Evolutionary conservation across 1,140 invertebrate species (phyloP), one percentile per base, ranked within the genome.

Genomic region (Drosophila miranda): DNA sequence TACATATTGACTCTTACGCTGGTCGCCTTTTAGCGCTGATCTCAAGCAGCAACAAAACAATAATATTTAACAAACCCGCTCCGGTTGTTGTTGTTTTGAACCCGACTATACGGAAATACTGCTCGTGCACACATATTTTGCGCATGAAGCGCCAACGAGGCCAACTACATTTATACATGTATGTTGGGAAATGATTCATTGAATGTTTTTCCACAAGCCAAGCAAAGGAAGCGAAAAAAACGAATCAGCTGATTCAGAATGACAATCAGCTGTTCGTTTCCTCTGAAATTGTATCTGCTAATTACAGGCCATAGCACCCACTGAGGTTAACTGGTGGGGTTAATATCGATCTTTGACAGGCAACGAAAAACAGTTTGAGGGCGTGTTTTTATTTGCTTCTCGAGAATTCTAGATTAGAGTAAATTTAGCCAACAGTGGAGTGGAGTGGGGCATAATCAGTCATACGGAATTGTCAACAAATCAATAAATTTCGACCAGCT

Each of bases 21-120:
- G 46, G 16, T 48, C 9, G 42, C 43, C 50, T 34, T 66, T 66
- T 59, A 62, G 49, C 48, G 14, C 43, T 23, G 61, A 48, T 66
- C 23, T 42, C 61, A n/a, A 21, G 46, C 50, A 52, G 38, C 42
- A 46, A 53, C 41, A 44, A 45, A 51, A 49, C 38, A 66, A 44
- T 8, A 70, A 61, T 45, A 56, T 43, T 56, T 50, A 63, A 55
- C 44, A 70, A 67, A 71, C 54, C 38, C 46, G 50, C 45, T 64
- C 43, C 42, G 26, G 44, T 30, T n/a, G 26, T 52, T 14, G 16
- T 55, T 62, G 28, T 28, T 56, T 38, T 42, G 51, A 61, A 56
- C 44, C 48, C 11, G 43, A 51, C 55, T 67, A 62, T 54, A 72
- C 78, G 78, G 78, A 84, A 86, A 79, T 53, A 59, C 69, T 51